Evolutionary conservation across 1,140 invertebrate species (phyloP), one percentile per base, ranked within the genome.

Genomic region (Wasmannia auropunctata): DNA sequence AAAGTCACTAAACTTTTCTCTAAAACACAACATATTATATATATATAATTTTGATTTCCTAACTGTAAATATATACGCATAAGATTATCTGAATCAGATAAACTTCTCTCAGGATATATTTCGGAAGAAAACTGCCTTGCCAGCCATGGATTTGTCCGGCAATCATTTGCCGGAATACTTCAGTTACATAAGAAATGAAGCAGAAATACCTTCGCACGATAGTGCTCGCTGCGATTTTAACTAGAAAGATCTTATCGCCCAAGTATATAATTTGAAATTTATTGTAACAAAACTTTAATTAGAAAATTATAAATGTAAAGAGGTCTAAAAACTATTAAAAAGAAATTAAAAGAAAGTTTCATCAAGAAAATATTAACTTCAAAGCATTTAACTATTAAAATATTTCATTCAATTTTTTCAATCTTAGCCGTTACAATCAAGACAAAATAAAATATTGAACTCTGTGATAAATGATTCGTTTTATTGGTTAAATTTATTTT

Each of bases 51-150:
- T 8, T 8, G 4, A 25, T 31, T 43, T 14, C 0, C 10, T 19
- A 43, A 2, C 0, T 56, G 25, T 31, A n/a, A n/a, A n/a, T n/a
- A 79, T 51, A 51, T 37, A 22, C 43, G 40, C 5, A 4, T 2
- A n/a, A 40, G 34, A 37, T 89, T 89, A 90, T 87, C 88, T 54
- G 43, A 1, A 89, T 58, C 34, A 56, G 88, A 89, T 90, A 90
- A 89, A 16, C 28, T 10, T 58, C 25, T 31, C 2, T 49, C 25
- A 46, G 40, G 10, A 43, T 58, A 37, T 51, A 69, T 25, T 40
- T 46, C 6, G 4, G 11, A 3, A 46, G 87, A 16, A 28, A 86
- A 28, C 88, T 89, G 58, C 87, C 14, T 90, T 90, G 86, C 75
- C 87, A 79, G 49, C 65, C 25, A 83, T 4, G 14, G 79, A 72